These are phyloP conservation scores for Xanthorhoe spadicearia DNA, from an alignment of 2,888 invertebrate genomes.

Conservation along the genomic window DNA sequence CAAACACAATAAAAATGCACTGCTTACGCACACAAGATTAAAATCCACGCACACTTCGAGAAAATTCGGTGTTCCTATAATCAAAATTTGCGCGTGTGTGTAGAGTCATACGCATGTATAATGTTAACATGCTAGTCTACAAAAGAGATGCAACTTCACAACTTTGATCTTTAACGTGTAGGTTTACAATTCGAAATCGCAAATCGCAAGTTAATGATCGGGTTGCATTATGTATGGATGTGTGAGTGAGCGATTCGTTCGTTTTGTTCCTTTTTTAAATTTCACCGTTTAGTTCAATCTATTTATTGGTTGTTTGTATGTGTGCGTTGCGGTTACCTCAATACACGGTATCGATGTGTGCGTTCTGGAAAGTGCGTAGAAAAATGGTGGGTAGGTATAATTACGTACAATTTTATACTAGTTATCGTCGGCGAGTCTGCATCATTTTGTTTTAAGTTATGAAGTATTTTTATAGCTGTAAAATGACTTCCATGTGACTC, in stretches of 20 bases:
- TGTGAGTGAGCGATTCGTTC: conserved; percentile 79
- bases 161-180: conserved; percentile 52
- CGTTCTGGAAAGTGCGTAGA: conserved; percentile 79
- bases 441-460: conserved; percentile 23
- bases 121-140: conserved; percentile 77
- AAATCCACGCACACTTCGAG: conserved; percentile 57
- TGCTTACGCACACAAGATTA: conserved; percentile 56
- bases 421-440: conserved; percentile 37
- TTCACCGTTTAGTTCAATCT: conserved; percentile 85
- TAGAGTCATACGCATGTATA: conserved; percentile 72
- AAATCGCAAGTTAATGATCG: conserved; percentile 68
- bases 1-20: conserved; percentile 72
- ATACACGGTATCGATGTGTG: conserved; percentile 56
- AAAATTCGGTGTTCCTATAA: conserved; percentile 81
- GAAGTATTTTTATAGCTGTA: conserved; percentile 1
- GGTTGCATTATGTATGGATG: conserved; percentile 73
- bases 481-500: not conserved
- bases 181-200: conserved; percentile 49
- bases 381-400: conserved; percentile 76
- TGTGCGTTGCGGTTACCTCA: conserved; percentile 71
- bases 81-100: conserved; percentile 71
- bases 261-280: conserved; percentile 84
- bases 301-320: conserved; percentile 78
- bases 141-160: conserved; percentile 48
- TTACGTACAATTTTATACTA: conserved; percentile 66